Conservation (phyloP, 2,797 vertebrate species). For the Ataeniobius toweri region DNA sequence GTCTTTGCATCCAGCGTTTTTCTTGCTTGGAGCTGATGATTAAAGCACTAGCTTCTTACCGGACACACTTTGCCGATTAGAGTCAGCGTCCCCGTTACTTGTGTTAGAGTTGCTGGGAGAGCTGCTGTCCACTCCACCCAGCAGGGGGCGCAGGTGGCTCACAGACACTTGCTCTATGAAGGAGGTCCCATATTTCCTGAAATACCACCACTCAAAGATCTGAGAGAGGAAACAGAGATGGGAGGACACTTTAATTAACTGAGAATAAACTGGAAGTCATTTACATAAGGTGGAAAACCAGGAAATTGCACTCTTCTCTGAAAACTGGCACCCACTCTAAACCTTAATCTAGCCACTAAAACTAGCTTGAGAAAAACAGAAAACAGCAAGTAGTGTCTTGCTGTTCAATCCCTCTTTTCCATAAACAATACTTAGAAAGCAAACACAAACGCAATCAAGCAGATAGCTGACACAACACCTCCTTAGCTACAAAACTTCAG, state of each 20-base stretch:
- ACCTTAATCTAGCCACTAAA: not conserved
- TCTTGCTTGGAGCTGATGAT: not conserved
- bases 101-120: constrained; percentile 88
- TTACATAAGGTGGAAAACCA: not conserved
- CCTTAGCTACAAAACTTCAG: not conserved
- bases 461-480: not conserved
- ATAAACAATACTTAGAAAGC: not conserved
- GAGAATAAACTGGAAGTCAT: not conserved
- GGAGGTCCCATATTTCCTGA: constrained; percentile 97
- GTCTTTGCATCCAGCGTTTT: not conserved
- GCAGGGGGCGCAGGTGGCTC: constrained; percentile 95
- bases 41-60: constrained; percentile 76
- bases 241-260: not conserved
- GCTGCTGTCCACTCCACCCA: constrained; percentile 97
- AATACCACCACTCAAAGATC: constrained; percentile 99
- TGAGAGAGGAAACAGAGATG: constrained; percentile 49
- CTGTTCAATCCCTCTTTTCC: not conserved
- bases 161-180: constrained; percentile 99
- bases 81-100: constrained; percentile 92
- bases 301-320: not conserved
- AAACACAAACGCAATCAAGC: not conserved
- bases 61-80: constrained; percentile 93
- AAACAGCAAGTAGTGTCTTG: not conserved
- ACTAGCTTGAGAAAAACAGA: not conserved
- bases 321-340: not conserved